Evolutionary conservation across 2,113 vertebrate genomes (phyloP).

Genomic region (Micronisus gabar): DNA sequence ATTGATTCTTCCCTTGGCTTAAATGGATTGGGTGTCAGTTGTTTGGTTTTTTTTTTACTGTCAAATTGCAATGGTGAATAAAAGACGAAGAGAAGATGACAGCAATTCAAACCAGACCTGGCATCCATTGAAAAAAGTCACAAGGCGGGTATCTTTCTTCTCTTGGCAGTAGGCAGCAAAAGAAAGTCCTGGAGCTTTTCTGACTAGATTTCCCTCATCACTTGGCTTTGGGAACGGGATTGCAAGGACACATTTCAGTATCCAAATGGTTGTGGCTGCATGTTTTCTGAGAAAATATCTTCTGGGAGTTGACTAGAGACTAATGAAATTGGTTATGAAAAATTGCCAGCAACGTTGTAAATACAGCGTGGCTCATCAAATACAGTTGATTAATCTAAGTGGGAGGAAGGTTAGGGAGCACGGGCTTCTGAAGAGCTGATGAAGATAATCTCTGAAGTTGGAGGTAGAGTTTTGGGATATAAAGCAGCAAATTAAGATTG

Average conservation of each 20-base stretch:
- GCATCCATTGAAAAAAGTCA: neutral
- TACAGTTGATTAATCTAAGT: neutral
- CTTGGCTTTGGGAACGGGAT: neutral
- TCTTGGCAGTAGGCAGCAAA: neutral
- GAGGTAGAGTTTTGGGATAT: neutral
- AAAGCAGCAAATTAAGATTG: neutral
- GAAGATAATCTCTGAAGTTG: neutral
- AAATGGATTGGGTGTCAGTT: neutral
- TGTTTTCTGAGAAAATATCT: neutral
- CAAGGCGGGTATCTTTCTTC: neutral
- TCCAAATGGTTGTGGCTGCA: neutral
- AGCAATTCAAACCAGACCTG: neutral
- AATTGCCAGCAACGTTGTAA: neutral
- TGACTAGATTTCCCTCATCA: neutral
- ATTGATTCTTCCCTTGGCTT: neutral
- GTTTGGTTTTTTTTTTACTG: neutral
- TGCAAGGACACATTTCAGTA: neutral
- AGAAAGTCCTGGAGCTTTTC: neutral
- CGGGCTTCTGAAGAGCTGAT: neutral
- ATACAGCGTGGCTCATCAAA: neutral
- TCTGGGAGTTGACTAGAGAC: neutral
- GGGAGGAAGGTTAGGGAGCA: neutral
- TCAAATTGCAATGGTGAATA: neutral
- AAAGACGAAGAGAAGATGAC: neutral
- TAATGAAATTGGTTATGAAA: neutral